Evolutionary conservation across 2,113 vertebrate species (phyloP).

Genomic region (Menura novaehollandiae): DNA sequence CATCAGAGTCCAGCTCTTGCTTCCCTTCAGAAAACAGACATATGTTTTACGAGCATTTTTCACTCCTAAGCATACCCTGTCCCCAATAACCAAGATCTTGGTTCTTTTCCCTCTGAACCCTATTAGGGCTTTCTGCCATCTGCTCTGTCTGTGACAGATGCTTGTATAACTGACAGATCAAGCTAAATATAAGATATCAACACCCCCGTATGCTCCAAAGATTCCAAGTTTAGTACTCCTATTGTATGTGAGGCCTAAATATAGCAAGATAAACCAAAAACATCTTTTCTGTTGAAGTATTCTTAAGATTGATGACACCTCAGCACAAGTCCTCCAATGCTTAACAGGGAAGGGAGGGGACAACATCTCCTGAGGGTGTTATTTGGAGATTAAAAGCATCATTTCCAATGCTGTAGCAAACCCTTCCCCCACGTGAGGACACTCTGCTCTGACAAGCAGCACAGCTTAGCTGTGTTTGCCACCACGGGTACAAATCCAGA

Average conservation of each 20-base stretch:
- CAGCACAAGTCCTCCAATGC: background rate
- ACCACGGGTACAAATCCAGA: background rate
- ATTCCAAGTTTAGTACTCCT: constrained; percentile 61
- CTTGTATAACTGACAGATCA: constrained; percentile 61
- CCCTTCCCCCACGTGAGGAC: background rate
- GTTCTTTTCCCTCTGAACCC: constrained; percentile 40
- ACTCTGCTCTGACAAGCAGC: background rate
- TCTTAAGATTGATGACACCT: background rate
- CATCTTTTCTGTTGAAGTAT: constrained; percentile 28
- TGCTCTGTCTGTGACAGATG: constrained; percentile 60
- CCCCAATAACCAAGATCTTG: background rate
- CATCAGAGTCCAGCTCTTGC: background rate
- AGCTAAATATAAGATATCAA: constrained; percentile 65
- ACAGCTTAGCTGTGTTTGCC: background rate
- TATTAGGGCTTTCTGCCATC: constrained; percentile 61
- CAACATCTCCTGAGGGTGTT: background rate
- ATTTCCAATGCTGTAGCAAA: background rate
- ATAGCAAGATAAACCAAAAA: constrained; percentile 55
- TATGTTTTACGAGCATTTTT: background rate
- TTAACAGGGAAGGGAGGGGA: background rate
- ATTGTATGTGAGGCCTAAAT: constrained; percentile 56
- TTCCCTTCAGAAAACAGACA: background rate
- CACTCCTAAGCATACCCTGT: background rate
- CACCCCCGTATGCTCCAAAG: constrained; percentile 47
- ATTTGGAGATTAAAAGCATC: background rate